phyloP scores from a whole-genome alignment of 2,113 vertebrate species.

The Nasalis larvatus region DNA sequence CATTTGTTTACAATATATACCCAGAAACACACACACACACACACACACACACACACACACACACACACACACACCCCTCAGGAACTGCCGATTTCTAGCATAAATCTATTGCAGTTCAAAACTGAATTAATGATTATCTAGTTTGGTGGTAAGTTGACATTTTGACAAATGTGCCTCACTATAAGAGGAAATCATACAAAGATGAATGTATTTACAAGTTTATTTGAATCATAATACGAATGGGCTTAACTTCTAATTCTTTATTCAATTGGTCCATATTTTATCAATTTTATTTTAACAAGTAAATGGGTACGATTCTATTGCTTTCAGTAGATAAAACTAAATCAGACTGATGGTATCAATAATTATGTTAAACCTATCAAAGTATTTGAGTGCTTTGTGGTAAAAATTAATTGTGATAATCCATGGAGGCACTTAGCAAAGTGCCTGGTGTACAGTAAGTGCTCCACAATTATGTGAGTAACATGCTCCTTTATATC shows the following conservation, averaged over 20 bases:
- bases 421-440: background rate
- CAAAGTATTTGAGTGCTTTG: background rate
- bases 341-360: background rate
- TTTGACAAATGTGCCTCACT: constrained; percentile 3
- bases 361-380: background rate
- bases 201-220: background rate
- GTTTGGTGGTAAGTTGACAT: background rate
- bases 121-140: background rate
- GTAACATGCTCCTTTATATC: background rate
- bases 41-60: background rate
- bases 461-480: background rate
- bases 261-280: background rate
- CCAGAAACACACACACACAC: background rate
- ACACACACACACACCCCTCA: background rate
- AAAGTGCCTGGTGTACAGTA: background rate
- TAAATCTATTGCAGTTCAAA: background rate
- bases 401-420: background rate
- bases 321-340: background rate
- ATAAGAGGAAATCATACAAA: background rate
- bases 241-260: background rate
- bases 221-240: background rate
- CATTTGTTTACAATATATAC: background rate
- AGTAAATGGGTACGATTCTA: background rate
- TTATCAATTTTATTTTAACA: background rate
- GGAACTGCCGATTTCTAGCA: background rate